Evolutionary conservation across 2,113 vertebrate species (phyloP).

Genomic region (Garra rufa): DNA sequence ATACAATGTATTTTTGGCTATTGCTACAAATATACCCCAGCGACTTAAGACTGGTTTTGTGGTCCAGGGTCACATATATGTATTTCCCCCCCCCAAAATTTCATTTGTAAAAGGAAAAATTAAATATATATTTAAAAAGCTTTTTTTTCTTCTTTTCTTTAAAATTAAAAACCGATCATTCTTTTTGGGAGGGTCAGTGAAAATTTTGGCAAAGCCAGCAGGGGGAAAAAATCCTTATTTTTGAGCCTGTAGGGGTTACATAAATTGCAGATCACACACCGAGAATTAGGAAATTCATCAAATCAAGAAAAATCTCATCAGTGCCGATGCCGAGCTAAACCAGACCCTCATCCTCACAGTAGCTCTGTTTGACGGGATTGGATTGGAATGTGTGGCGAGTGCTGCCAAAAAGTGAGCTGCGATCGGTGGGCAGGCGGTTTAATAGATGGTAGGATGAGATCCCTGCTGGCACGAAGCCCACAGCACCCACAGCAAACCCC

Average conservation of each 20-base stretch:
- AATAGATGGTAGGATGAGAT: constrained; percentile 74
- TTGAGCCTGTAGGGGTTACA: not conserved
- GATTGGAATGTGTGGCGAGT: constrained; percentile 18
- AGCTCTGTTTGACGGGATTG: constrained; percentile 1
- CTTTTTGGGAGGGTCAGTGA: not conserved
- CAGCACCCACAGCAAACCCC: constrained; percentile 69
- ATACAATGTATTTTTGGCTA: too few relatives aligned
- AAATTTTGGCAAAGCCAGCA: not conserved
- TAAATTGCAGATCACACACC: not conserved
- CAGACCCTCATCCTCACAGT: not conserved
- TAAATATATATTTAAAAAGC: too few relatives aligned
- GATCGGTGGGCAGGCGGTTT: constrained; percentile 76
- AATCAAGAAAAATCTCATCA: constrained; percentile 10
- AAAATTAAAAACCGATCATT: too few relatives aligned
- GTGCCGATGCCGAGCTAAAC: not conserved
- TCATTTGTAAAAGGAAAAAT: too few relatives aligned
- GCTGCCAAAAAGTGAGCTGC: constrained; percentile 72
- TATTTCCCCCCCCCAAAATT: too few relatives aligned
- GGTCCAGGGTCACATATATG: too few relatives aligned
- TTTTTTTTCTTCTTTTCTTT: too few relatives aligned
- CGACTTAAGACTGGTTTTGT: too few relatives aligned
- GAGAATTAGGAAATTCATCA: not conserved
- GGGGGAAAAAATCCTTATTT: not conserved
- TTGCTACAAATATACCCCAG: too few relatives aligned
- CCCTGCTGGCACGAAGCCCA: constrained; percentile 74